Evolutionary conservation across 2,113 vertebrate species (phyloP).

Genomic region (Varanus salvator): DNA sequence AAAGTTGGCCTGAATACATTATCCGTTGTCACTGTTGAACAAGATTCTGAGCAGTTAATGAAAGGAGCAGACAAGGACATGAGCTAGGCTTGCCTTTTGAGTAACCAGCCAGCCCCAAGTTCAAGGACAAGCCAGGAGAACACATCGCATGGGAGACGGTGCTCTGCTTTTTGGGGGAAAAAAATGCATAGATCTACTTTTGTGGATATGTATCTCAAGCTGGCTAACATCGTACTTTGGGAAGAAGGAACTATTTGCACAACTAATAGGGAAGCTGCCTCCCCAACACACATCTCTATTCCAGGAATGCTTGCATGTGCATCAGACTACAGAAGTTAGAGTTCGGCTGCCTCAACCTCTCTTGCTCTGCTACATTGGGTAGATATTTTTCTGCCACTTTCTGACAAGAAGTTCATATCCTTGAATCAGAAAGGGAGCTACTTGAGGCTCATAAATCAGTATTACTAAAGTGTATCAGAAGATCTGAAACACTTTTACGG

Average conservation of each 20-base stretch:
- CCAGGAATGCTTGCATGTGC: neutral
- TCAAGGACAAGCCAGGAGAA: neutral
- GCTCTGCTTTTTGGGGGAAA: neutral
- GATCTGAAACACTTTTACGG: slow-evolving; percentile 77
- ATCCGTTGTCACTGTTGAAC: neutral
- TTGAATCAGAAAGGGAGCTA: slow-evolving; percentile 74
- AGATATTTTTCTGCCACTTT: slow-evolving; percentile 27
- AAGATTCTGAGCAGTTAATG: neutral
- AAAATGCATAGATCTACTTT: neutral
- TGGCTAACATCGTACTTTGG: neutral
- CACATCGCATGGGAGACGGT: neutral
- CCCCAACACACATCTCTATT: neutral
- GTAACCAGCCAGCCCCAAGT: neutral
- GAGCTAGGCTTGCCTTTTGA: neutral
- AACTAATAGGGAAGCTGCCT: neutral
- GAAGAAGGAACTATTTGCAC: neutral
- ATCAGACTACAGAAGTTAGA: neutral
- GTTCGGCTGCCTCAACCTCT: neutral
- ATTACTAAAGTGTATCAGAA: slow-evolving; percentile 78
- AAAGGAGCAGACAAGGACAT: neutral
- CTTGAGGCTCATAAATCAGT: slow-evolving; percentile 77
- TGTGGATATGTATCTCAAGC: neutral
- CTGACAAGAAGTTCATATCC: slow-evolving; percentile 73
- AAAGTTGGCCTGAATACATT: neutral
- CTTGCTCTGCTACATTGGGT: slow-evolving; percentile 4